Percentiles rank a stretch among this genome's conserved stretches.
Evolutionary conservation across 2,888 invertebrate species (phyloP).

Genomic region (Lycaena phlaeas): DNA sequence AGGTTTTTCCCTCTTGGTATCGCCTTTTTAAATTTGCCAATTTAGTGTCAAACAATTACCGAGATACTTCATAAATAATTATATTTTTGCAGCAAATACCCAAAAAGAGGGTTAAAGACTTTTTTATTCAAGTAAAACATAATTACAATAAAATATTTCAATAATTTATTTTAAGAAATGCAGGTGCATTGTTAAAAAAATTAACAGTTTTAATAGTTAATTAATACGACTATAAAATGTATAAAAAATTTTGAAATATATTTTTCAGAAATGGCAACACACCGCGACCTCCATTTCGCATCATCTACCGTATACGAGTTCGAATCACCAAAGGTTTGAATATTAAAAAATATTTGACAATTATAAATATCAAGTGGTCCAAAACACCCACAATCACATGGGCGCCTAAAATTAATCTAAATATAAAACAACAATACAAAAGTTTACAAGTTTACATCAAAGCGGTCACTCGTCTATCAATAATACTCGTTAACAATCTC

Average conservation of each 20-base stretch:
- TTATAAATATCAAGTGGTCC: conserved; percentile 7
- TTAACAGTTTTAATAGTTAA: conserved; percentile 7
- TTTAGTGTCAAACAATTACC: too few species aligned
- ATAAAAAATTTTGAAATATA: conserved; percentile 7
- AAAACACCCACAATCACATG: neutral
- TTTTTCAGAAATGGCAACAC: conserved; percentile 5
- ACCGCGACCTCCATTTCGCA: neutral
- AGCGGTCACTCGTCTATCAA: neutral
- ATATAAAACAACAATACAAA: conserved; percentile 6
- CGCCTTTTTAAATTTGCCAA: too few species aligned
- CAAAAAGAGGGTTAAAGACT: too few species aligned
- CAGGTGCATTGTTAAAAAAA: conserved; percentile 7
- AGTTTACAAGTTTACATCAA: neutral
- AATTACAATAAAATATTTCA: neutral
- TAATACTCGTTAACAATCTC: conserved; percentile 6
- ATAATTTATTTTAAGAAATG: conserved; percentile 8
- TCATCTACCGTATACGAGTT: conserved; percentile 1
- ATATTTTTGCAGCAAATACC: too few species aligned
- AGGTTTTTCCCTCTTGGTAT: too few species aligned
- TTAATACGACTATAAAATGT: conserved; percentile 8
- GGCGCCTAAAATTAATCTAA: conserved; percentile 1
- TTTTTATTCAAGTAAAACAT: neutral
- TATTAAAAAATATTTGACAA: neutral
- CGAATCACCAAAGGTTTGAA: neutral
- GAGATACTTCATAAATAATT: too few species aligned